A percentile compares a stretch with the other conserved stretches of the same genome.
Evolutionary conservation across 1,140 invertebrate genomes (phyloP).

Genomic region (Zaprionus davidi): DNA sequence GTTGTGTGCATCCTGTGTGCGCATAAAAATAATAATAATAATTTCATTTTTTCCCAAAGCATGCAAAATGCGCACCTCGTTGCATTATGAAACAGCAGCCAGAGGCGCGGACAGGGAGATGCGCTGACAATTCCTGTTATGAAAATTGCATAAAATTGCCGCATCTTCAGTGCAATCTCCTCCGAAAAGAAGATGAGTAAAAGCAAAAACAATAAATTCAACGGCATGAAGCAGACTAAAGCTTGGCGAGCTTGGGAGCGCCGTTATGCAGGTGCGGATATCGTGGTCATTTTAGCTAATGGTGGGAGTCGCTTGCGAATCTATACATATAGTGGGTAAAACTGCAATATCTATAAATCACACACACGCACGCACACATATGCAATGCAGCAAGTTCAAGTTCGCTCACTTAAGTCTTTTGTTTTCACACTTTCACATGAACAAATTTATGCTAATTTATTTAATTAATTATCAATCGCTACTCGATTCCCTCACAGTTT

Average conservation of each 20-base stretch:
- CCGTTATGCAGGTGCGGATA: conserved; percentile 52
- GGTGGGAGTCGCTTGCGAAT: conserved; percentile 49
- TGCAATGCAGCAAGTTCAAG: conserved; percentile 42
- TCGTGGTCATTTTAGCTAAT: conserved; percentile 52
- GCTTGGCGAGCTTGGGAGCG: conserved; percentile 66
- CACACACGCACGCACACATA: not conserved
- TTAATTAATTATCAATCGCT: conserved; percentile 40
- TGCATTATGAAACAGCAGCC: conserved; percentile 72
- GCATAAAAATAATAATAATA: conserved; percentile 36
- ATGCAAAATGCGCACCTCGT: conserved; percentile 47
- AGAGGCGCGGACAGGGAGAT: conserved; percentile 32
- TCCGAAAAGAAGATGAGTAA: conserved; percentile 19
- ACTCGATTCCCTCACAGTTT: conserved; percentile 8
- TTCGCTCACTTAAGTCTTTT: conserved; percentile 43
- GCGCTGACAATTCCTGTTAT: conserved; percentile 60
- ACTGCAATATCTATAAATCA: conserved; percentile 31
- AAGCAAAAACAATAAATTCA: conserved; percentile 22
- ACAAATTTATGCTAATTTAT: conserved; percentile 39
- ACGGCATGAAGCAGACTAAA: conserved; percentile 34
- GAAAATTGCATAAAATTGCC: conserved; percentile 72
- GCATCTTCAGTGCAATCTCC: conserved; percentile 66
- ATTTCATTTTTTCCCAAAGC: conserved; percentile 70
- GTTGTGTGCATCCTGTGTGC: conserved; percentile 44
- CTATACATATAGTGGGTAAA: not conserved
- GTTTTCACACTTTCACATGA: conserved; percentile 46